Percentiles rank a stretch among this genome's conserved stretches.
These are phyloP conservation scores for Nannoperca australis DNA, from an alignment of 2,797 vertebrate genomes.

Conservation along the genomic window DNA sequence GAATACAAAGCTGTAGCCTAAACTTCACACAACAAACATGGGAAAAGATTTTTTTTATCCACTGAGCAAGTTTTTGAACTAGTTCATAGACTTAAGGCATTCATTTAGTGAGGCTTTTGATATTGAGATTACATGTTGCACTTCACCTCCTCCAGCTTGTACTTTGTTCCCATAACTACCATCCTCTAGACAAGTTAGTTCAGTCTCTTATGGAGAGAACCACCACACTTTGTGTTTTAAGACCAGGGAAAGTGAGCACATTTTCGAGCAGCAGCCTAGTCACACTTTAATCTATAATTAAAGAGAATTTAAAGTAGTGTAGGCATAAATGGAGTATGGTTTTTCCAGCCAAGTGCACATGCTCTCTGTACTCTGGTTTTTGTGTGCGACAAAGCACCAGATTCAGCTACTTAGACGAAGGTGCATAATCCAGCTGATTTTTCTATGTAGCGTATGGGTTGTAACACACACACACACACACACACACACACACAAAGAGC, in stretches of 20 bases:
- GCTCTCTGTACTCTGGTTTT: slow-evolving; percentile 34
- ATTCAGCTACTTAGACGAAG: slow-evolving; percentile 59
- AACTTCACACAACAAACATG: neutral
- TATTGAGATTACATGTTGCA: slow-evolving; percentile 40
- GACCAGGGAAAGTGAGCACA: slow-evolving; percentile 49
- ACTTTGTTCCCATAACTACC: slow-evolving; percentile 39
- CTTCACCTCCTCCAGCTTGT: slow-evolving; percentile 17
- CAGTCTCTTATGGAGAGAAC: slow-evolving; percentile 32
- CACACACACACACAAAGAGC: slow-evolving; percentile 39
- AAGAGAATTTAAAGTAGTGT: slow-evolving; percentile 75
- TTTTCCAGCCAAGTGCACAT: slow-evolving; percentile 68
- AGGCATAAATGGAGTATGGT: slow-evolving; percentile 72
- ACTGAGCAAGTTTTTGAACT: slow-evolving; percentile 48
- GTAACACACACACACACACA: slow-evolving; percentile 59
- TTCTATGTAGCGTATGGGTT: slow-evolving; percentile 30
- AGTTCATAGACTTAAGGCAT: slow-evolving; percentile 27
- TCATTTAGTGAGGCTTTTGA: slow-evolving; percentile 37
- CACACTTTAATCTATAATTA: slow-evolving; percentile 80
- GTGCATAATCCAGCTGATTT: slow-evolving; percentile 44
- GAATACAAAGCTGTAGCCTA: neutral
- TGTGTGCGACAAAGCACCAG: slow-evolving; percentile 44
- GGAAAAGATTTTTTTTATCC: neutral
- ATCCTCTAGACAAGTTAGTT: slow-evolving; percentile 12
- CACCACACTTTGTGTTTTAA: slow-evolving; percentile 57
- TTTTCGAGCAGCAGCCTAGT: slow-evolving; percentile 60